Evolutionary conservation across 2,888 invertebrate genomes (phyloP), one percentile per base, ranked within the genome.

Genomic region (Heteromyza rotundicornis): DNA sequence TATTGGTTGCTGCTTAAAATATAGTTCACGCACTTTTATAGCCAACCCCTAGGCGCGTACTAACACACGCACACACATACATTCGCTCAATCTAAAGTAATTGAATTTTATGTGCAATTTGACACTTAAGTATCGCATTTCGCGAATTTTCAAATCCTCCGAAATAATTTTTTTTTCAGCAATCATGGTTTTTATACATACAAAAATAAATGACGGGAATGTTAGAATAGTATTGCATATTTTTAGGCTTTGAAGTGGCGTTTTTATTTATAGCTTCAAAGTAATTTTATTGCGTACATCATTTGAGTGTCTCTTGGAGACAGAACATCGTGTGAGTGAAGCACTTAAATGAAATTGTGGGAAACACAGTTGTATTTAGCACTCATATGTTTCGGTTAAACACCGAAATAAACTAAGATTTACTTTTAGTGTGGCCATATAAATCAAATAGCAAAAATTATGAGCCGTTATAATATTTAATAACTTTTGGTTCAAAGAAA

Each of bases 1-100:
- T 74, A 74, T 75, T 74, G 74, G 74, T 70, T 66, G 67, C 66
- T 67, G 68, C 76, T 75, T 74, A 68, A 74, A 73, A 73, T 68
- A 66, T 66, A 67, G 68, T 73, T 71, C 67, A 69, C 64, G 73
- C 71, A 69, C 71, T 66, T 74, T 74, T 74, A 72, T 71, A 66
- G 69, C 51, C 66, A 60, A 51, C 14, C 36, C 56, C 23, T 20
- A 22, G 44, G 47, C 44, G 52, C 10, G 12, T n/a, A n/a, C n/a
- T n/a, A 32, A 8, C 3, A 40, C 40, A 40, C 8, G 40, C 40
- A 32, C 32, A 32, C 32, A 32, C 12, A 32, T 32, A 12, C 32
- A 5, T 12, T 32, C 32, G 32, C 32, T 5, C 32, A 32, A 8
- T 32, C 35, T 63, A 69, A 74, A 16, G 49, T 52, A 74, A 74